Percentiles rank a stretch among this genome's conserved stretches.
phyloP scores from a whole-genome alignment of 2,113 vertebrate genomes.

The Mirza zaza region DNA sequence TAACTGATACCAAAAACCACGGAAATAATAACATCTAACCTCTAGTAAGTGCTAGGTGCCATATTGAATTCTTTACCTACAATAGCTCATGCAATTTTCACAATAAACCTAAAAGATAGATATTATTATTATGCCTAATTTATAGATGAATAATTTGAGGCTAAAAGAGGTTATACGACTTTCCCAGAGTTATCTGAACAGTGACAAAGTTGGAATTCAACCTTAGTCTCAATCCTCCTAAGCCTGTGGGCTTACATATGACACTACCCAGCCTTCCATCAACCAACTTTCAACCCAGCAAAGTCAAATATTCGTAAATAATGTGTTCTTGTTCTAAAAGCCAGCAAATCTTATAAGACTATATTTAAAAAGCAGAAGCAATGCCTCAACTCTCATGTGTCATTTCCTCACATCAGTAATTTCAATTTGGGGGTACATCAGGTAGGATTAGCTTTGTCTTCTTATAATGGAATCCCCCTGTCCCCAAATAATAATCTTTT shows the following conservation, averaged over 20 bases:
- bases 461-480: not conserved
- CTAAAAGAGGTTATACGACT: not conserved
- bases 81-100: constrained; percentile 1
- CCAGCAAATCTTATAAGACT: not conserved
- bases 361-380: not conserved
- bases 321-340: not conserved
- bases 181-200: not conserved
- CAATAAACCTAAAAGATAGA: not conserved
- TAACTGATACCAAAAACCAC: not conserved
- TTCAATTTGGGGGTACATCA: not conserved
- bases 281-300: not conserved
- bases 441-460: not conserved
- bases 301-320: not conserved
- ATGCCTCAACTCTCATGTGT: not conserved
- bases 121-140: not conserved
- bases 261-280: not conserved
- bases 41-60: not conserved
- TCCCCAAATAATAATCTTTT: not conserved
- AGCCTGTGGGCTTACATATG: not conserved
- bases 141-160: not conserved
- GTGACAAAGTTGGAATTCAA: not conserved
- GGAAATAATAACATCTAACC: not conserved
- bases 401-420: not conserved
- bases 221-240: not conserved
- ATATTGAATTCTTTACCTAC: not conserved